Percentiles rank a stretch among this genome's conserved stretches.
Conservation (phyloP, 1,140 invertebrate species). For the Brachystomella parvula region DNA sequence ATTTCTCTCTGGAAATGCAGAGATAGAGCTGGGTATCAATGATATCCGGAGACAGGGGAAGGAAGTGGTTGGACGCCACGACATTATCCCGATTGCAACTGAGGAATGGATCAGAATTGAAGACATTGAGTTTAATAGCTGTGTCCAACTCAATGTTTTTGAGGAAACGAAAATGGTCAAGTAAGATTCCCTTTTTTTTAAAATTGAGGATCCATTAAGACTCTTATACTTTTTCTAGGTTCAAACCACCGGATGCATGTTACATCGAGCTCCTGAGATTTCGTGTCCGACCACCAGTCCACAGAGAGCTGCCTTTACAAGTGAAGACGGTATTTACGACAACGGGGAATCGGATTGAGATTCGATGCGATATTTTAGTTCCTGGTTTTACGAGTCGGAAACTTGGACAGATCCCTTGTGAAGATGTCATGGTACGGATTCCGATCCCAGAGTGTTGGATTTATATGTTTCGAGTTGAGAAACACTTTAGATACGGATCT, state of each 20-base stretch:
- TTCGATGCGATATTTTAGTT: constrained; percentile 86
- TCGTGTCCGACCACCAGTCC: constrained; percentile 87
- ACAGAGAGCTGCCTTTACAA: constrained; percentile 92
- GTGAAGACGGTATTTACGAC: constrained; percentile 79
- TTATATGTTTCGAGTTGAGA: constrained; percentile 96
- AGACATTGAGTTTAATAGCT: constrained; percentile 86
- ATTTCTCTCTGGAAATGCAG: constrained; percentile 33
- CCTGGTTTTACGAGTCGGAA: constrained; percentile 93
- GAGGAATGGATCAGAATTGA: constrained; percentile 99
- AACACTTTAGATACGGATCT: constrained; percentile 97
- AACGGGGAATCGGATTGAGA: constrained; percentile 79
- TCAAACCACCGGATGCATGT: constrained; percentile 96
- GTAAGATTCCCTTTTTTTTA: constrained; percentile 46
- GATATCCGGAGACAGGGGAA: constrained; percentile 92
- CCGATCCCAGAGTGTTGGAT: constrained; percentile 99
- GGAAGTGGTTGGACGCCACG: constrained; percentile 96
- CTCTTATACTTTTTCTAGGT: constrained; percentile 52
- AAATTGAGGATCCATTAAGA: background rate
- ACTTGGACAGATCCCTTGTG: constrained; percentile 89
- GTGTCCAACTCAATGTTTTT: constrained; percentile 86
- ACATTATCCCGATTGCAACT: constrained; percentile 97
- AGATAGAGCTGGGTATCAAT: constrained; percentile 89
- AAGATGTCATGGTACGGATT: constrained; percentile 93
- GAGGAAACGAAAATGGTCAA: constrained; percentile 83
- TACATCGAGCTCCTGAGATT: constrained; percentile 96